A percentile compares a stretch with the other conserved stretches of the same genome.
phyloP scores from a whole-genome alignment of 2,888 invertebrate species.

The Pristionchus exspectatus region DNA sequence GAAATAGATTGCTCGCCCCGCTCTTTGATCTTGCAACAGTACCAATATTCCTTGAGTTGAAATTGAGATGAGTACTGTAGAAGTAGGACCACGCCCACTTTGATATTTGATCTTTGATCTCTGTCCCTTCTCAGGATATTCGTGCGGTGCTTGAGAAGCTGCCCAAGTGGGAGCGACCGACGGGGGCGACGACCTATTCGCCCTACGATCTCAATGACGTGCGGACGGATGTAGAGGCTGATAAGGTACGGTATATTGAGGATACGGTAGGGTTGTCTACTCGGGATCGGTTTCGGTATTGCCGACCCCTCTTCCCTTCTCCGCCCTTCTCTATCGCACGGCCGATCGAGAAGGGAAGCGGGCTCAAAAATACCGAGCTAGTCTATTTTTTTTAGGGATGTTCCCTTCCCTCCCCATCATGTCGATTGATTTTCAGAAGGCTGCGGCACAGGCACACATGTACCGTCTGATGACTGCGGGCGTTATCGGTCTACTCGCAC shows the following conservation, averaged over 20 bases:
- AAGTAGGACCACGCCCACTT: neutral
- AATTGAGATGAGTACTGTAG: neutral
- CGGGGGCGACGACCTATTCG: conserved; percentile 71
- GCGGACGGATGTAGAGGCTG: conserved; percentile 69
- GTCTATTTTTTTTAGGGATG: too few species aligned
- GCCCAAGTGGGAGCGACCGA: conserved; percentile 70
- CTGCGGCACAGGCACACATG: neutral
- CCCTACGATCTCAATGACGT: conserved; percentile 77
- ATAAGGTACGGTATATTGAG: conserved; percentile 55
- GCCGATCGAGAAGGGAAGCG: too few species aligned
- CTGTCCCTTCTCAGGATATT: conserved; percentile 57
- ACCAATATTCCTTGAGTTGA: neutral
- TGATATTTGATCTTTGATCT: conserved; percentile 14
- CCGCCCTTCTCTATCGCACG: too few species aligned
- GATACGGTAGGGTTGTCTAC: neutral
- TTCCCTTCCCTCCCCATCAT: neutral
- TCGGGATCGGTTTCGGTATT: too few species aligned
- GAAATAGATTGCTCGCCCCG: too few species aligned
- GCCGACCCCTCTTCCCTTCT: too few species aligned
- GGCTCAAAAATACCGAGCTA: too few species aligned
- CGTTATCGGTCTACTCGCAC: conserved; percentile 19
- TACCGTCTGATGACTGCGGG: neutral
- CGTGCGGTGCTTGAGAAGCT: conserved; percentile 76
- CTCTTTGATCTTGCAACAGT: neutral
- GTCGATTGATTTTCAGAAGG: neutral